phyloP scores from a whole-genome alignment of 2,888 invertebrate species.

The Papilio elwesi region DNA sequence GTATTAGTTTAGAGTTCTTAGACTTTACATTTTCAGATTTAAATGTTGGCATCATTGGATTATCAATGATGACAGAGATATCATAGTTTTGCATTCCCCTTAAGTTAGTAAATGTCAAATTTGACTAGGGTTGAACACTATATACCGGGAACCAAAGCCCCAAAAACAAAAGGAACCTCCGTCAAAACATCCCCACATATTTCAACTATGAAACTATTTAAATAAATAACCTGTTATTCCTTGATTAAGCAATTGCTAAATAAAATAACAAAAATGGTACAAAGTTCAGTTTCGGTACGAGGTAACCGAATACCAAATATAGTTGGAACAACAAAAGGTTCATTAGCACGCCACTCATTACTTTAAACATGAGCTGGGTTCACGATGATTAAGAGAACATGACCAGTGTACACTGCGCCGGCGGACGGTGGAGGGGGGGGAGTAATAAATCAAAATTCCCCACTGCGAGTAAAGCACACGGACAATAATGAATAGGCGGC shows the following conservation, averaged over 20 bases:
- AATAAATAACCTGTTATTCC: background rate
- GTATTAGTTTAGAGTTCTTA: no score
- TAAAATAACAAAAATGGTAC: background rate
- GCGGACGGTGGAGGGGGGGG: background rate
- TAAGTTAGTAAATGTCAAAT: no score
- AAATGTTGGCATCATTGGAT: no score
- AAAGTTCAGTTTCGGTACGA: background rate
- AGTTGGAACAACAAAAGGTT: conserved; percentile 24
- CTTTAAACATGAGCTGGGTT: conserved; percentile 26
- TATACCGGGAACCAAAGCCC: no score
- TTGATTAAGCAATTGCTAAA: background rate
- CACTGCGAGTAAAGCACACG: conserved; percentile 44
- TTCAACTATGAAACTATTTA: no score
- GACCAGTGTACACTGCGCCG: conserved; percentile 14
- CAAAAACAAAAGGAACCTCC: no score
- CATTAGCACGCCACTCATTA: conserved; percentile 28
- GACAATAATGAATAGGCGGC: conserved; percentile 45
- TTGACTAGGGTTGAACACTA: no score
- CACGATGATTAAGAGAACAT: conserved; percentile 38
- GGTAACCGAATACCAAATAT: background rate
- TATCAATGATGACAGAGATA: no score
- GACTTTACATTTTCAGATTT: no score
- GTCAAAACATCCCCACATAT: no score
- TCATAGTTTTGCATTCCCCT: no score
- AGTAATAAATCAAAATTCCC: conserved; percentile 35